Conservation (phyloP, 2,888 invertebrate species). For the Anticlea derivata region DNA sequence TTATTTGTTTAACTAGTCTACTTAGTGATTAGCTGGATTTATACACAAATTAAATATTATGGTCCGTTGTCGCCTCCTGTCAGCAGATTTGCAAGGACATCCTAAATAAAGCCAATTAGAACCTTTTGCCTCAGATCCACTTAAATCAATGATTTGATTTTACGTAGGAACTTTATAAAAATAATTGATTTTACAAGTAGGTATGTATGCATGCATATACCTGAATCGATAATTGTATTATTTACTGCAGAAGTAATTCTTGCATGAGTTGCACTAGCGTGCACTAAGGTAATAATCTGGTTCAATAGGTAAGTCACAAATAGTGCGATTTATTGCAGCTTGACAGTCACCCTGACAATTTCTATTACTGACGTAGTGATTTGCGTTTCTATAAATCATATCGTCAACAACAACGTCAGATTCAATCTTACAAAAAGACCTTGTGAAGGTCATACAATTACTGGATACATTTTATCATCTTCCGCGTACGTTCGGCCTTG, state of each 20-base stretch:
- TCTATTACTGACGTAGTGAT: not conserved
- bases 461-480: constrained; percentile 43
- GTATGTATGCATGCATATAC: too few species aligned
- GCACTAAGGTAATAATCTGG: not conserved
- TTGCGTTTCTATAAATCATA: not conserved
- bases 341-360: not conserved
- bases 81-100: too few species aligned
- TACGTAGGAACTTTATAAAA: too few species aligned
- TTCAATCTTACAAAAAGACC: constrained; percentile 37
- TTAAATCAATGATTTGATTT: too few species aligned
- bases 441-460: constrained; percentile 43
- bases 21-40: not conserved
- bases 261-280: too few species aligned
- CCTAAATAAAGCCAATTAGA: too few species aligned
- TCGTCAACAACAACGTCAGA: constrained; percentile 18
- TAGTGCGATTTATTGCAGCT: not conserved
- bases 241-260: too few species aligned
- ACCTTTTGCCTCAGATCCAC: too few species aligned
- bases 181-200: too few species aligned
- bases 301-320: not conserved
- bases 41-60: too few species aligned
- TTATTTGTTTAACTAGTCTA: not conserved
- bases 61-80: too few species aligned
- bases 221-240: too few species aligned
- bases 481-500: constrained; percentile 32